Evolutionary conservation across 2,888 invertebrate genomes (phyloP).

Genomic region (Stomorhina lunata): DNA sequence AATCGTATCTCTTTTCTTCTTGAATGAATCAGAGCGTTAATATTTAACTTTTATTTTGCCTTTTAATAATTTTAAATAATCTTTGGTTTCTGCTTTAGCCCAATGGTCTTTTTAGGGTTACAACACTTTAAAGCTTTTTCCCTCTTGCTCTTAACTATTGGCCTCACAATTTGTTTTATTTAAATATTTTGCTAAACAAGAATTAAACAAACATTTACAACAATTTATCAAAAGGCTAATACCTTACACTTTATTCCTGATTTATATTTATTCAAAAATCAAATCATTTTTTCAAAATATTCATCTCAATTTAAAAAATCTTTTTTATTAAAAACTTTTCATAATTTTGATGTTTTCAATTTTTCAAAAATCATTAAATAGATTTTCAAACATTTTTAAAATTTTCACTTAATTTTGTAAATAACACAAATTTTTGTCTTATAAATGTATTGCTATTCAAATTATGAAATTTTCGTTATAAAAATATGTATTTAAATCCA

Average conservation of each 20-base stretch:
- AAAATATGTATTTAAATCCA: constrained; percentile 11
- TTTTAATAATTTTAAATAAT: no score
- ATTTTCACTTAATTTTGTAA: not conserved
- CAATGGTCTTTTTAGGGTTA: no score
- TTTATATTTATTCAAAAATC: not conserved
- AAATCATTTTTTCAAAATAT: not conserved
- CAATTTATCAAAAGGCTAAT: constrained; percentile 31
- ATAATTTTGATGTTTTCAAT: constrained; percentile 15
- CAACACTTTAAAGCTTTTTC: constrained; percentile 60
- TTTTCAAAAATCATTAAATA: not conserved
- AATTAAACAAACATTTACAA: constrained; percentile 47
- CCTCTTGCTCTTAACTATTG: constrained; percentile 53
- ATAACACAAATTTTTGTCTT: not conserved
- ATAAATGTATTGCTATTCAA: not conserved
- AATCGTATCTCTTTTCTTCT: no score
- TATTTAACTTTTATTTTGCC: no score
- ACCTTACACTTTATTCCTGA: not conserved
- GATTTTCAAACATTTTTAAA: not conserved
- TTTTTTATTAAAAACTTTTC: not conserved
- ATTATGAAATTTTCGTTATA: no score
- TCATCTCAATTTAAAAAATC: not conserved
- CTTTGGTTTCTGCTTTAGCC: no score
- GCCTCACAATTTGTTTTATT: constrained; percentile 52
- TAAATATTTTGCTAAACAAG: constrained; percentile 60
- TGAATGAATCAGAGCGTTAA: no score